Evolutionary conservation across 2,888 invertebrate genomes (phyloP).

Genomic region (Choreutis nemorana): DNA sequence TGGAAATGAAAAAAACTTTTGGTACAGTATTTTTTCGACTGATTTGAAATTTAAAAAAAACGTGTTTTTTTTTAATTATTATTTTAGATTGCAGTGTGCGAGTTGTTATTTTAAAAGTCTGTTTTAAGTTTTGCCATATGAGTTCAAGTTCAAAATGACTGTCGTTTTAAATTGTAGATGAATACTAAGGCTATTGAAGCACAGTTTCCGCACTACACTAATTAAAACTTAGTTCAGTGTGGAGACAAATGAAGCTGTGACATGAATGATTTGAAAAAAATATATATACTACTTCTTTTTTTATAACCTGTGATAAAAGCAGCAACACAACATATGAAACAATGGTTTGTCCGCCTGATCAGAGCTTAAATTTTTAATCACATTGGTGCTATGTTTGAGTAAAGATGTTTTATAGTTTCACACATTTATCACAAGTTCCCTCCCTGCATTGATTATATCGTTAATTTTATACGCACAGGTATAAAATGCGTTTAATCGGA

Average conservation of each 20-base stretch:
- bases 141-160: conserved; percentile 9
- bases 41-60: no score
- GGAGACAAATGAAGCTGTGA: conserved; percentile 15
- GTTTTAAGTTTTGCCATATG: conserved; percentile 16
- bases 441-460: conserved; percentile 54
- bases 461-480: conserved; percentile 34
- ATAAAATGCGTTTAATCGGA: conserved; percentile 52
- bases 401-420: conserved; percentile 7
- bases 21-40: no score
- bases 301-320: no score
- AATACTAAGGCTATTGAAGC: no score
- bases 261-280: no score
- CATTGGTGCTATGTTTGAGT: conserved; percentile 16
- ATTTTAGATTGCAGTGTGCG: background rate
- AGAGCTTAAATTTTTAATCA: background rate
- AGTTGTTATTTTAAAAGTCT: conserved; percentile 8
- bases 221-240: conserved; percentile 27
- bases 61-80: no score
- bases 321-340: no score
- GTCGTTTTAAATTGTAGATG: conserved; percentile 8
- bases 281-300: no score
- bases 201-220: conserved; percentile 31
- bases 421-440: conserved; percentile 8
- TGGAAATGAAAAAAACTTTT: no score
- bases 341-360: no score